These are phyloP conservation scores for Syngnathus typhle DNA, from an alignment of 2,113 vertebrate genomes.

Conservation along the genomic window DNA sequence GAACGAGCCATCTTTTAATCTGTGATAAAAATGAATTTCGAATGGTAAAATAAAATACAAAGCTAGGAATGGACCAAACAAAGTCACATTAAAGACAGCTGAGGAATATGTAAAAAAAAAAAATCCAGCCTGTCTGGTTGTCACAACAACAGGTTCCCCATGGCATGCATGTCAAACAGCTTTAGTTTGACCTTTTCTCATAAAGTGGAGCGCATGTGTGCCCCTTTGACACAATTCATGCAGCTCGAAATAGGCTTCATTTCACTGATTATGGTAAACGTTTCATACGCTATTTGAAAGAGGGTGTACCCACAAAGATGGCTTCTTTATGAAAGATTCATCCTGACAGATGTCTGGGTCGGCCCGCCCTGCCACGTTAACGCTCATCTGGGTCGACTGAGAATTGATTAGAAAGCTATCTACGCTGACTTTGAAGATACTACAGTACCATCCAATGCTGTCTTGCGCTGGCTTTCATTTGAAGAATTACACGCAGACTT, in stretches of 20 bases:
- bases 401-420: slow-evolving; percentile 45
- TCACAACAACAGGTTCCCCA: slow-evolving; percentile 18
- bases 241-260: slow-evolving; percentile 29
- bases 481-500: slow-evolving; percentile 10
- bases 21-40: slow-evolving; percentile 14
- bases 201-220: slow-evolving; percentile 5
- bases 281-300: slow-evolving; percentile 59
- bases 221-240: slow-evolving; percentile 38
- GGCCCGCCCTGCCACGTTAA: slow-evolving; percentile 43
- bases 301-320: slow-evolving; percentile 40
- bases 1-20: slow-evolving; percentile 39
- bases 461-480: slow-evolving; percentile 18
- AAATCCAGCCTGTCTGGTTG: background rate
- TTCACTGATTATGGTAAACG: slow-evolving; percentile 58
- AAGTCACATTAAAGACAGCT: slow-evolving; percentile 34
- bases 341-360: slow-evolving; percentile 63
- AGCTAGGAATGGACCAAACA: slow-evolving; percentile 19
- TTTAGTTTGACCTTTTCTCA: slow-evolving; percentile 16
- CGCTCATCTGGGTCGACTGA: slow-evolving; percentile 32
- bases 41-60: slow-evolving; percentile 23
- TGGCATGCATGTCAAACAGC: slow-evolving; percentile 23
- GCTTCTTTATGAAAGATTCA: slow-evolving; percentile 62
- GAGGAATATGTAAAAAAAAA: slow-evolving; percentile 7
- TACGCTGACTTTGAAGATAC: slow-evolving; percentile 10
- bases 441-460: slow-evolving; percentile 13